Evolutionary conservation across 2,113 vertebrate genomes (phyloP).

Genomic region (Rhinolophus ferrumequinum): DNA sequence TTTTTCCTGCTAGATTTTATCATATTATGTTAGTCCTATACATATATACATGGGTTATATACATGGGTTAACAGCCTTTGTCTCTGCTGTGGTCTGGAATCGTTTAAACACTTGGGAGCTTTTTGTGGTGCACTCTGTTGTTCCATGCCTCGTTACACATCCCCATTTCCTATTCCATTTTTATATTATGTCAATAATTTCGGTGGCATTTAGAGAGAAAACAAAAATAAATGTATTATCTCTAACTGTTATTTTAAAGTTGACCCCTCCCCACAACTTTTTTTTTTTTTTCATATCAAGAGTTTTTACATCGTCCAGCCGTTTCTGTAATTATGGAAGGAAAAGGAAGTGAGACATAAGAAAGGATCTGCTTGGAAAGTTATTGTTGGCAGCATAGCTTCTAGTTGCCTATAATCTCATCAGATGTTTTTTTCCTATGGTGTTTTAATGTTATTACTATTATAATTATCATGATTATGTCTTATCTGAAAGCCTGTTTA

Average conservation of each 20-base stretch:
- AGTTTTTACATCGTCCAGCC: not conserved
- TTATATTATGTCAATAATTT: not conserved
- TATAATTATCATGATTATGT: not conserved
- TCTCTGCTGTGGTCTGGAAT: not conserved
- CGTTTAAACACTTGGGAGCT: not conserved
- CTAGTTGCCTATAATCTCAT: not conserved
- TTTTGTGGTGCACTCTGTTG: not conserved
- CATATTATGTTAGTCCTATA: not conserved
- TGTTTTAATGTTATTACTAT: not conserved
- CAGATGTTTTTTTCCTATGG: not conserved
- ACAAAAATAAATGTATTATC: not conserved
- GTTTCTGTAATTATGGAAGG: not conserved
- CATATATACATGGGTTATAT: too few relatives aligned
- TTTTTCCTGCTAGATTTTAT: not conserved
- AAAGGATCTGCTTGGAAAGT: not conserved
- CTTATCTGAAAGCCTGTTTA: not conserved
- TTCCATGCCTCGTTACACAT: not conserved
- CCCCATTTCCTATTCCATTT: not conserved
- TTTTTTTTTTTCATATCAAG: not conserved
- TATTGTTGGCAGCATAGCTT: not conserved
- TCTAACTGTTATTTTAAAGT: not conserved
- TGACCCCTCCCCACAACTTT: not conserved
- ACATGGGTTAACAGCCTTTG: not conserved
- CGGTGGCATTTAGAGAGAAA: not conserved
- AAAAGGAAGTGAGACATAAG: not conserved